Evolutionary conservation across 2,113 vertebrate species (phyloP).

Genomic region (Eclectus roratus): DNA sequence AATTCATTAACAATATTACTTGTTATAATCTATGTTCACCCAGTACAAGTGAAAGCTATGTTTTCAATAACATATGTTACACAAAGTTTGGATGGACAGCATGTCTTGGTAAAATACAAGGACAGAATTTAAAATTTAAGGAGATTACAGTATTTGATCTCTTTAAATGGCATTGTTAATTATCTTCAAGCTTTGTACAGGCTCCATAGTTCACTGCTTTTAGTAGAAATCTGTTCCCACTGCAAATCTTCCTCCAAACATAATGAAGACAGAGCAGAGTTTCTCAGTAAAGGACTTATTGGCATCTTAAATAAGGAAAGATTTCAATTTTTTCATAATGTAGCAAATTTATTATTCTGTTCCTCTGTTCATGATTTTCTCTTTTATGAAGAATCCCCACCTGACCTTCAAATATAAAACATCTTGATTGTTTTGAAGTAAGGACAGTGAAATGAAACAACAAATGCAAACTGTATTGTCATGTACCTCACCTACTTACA

Average conservation of each 20-base stretch:
- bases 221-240: not conserved
- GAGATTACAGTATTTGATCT: not conserved
- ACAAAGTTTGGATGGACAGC: not conserved
- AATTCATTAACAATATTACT: not conserved
- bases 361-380: not conserved
- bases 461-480: not conserved
- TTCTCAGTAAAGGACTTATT: not conserved
- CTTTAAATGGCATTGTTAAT: not conserved
- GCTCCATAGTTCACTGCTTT: not conserved
- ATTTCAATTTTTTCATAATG: not conserved
- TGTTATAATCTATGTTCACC: not conserved
- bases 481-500: not conserved
- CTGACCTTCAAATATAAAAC: not conserved
- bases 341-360: not conserved
- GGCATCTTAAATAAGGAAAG: not conserved
- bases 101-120: not conserved
- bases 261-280: not conserved
- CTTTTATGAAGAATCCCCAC: not conserved
- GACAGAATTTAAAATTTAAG: not conserved
- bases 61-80: not conserved
- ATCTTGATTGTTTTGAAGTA: not conserved
- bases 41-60: not conserved
- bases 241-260: not conserved
- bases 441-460: not conserved
- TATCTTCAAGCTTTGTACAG: not conserved